Conservation (phyloP, 2,888 invertebrate genomes). For the Caenorhabditis japonica region DNA sequence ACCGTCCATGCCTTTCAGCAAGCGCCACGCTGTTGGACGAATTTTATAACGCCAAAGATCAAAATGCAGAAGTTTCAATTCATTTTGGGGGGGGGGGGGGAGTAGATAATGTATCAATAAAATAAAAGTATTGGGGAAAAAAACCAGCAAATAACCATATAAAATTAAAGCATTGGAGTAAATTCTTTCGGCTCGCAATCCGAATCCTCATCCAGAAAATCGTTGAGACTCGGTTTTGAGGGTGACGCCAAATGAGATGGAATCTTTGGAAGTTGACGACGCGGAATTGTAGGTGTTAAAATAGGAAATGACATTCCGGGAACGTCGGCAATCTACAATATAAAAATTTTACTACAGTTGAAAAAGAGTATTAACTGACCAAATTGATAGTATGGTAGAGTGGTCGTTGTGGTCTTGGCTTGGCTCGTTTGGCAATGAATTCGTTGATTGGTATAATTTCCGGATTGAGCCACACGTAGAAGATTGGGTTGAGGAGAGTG, state of each 20-base stretch:
- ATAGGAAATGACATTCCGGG: constrained; percentile 66
- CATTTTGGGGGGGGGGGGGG: too few relatives aligned
- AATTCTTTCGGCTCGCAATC: constrained; percentile 45
- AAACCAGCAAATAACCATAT: too few relatives aligned
- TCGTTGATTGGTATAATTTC: constrained; percentile 64
- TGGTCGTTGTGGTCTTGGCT: constrained; percentile 59
- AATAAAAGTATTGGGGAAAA: too few relatives aligned
- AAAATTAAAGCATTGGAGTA: constrained; percentile 46
- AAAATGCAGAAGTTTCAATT: constrained; percentile 18
- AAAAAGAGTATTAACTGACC: constrained; percentile 24
- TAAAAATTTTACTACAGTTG: neutral
- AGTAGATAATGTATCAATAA: too few relatives aligned
- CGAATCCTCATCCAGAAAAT: constrained; percentile 34
- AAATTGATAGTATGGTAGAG: constrained; percentile 67
- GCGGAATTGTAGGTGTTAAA: constrained; percentile 64
- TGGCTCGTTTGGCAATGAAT: constrained; percentile 56
- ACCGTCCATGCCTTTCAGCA: constrained; percentile 35
- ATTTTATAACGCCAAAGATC: constrained; percentile 32
- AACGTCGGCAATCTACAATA: constrained; percentile 51
- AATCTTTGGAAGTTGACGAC: constrained; percentile 66
- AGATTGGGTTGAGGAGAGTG: constrained; percentile 64
- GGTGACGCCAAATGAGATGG: constrained; percentile 67
- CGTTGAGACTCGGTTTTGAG: constrained; percentile 40
- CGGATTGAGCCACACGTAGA: constrained; percentile 67
- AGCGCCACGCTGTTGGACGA: constrained; percentile 40